These are phyloP conservation scores for Montipora cactus DNA, from an alignment of 64 coral and sea anemone genomes.

Conservation along the genomic window DNA sequence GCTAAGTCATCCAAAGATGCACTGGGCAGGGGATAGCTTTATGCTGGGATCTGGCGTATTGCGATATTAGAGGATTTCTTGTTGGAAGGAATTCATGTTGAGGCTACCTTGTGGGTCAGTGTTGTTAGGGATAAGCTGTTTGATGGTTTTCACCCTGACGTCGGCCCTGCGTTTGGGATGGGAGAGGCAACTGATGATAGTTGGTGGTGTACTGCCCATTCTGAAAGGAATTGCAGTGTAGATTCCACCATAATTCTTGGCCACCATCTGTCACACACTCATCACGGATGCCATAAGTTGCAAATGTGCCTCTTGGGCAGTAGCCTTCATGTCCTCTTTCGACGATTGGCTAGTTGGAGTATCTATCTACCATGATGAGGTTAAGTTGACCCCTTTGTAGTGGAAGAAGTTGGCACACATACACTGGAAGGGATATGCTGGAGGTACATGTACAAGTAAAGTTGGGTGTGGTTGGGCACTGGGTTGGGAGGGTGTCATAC, in stretches of 20 bases:
- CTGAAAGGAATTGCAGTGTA: background rate
- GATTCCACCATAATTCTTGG: slow-evolving; percentile 8
- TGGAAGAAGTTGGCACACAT: slow-evolving; percentile 54
- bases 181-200: background rate
- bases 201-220: background rate
- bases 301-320: background rate
- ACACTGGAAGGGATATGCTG: slow-evolving; percentile 39
- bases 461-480: slow-evolving; percentile 32
- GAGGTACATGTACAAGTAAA: background rate
- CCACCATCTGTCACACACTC: slow-evolving; percentile 48
- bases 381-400: slow-evolving; percentile 44
- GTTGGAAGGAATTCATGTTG: background rate
- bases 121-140: background rate
- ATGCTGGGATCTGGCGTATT: slow-evolving; percentile 6
- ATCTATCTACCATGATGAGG: slow-evolving; percentile 43
- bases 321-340: slow-evolving; percentile 20
- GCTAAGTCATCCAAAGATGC: background rate
- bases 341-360: slow-evolving; percentile 65
- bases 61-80: background rate
- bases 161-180: background rate
- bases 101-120: background rate
- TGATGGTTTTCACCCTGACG: background rate
- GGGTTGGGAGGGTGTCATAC: slow-evolving; percentile 15
- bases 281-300: slow-evolving; percentile 23
- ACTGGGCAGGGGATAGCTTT: background rate